Evolutionary conservation across 35 echinoderm and acorn worm species (phyloP).

Genomic region (Apostichopus parvimensis): DNA sequence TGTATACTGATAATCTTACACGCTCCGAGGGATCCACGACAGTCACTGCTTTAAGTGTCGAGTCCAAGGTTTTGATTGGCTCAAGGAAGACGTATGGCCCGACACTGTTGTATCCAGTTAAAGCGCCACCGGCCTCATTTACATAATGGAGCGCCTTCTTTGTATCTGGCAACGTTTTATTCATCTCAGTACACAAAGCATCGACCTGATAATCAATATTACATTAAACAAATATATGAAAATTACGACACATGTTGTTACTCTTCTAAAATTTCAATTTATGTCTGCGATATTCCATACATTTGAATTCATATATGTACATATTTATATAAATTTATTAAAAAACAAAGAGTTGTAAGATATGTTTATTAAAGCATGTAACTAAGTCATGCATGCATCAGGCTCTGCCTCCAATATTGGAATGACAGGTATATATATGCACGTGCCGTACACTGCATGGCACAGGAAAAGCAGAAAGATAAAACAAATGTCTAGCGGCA

Average conservation of each 20-base stretch:
- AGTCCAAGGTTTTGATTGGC: constrained; percentile 1
- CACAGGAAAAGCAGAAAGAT: too few species aligned
- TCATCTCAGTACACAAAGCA: background rate
- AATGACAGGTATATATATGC: too few species aligned
- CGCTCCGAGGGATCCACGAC: constrained; percentile 35
- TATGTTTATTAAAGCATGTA: too few species aligned
- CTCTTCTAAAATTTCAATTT: too few species aligned
- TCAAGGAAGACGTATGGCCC: constrained; percentile 29
- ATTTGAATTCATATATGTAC: background rate
- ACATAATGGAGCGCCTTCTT: constrained; percentile 36
- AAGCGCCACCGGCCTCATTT: constrained; percentile 12
- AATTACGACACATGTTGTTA: too few species aligned
- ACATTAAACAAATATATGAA: background rate
- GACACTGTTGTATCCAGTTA: background rate
- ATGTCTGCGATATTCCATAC: too few species aligned
- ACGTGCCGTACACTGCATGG: too few species aligned
- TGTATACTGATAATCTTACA: background rate
- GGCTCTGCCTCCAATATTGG: too few species aligned
- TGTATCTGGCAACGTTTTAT: background rate
- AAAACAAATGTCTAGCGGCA: too few species aligned
- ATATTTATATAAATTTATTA: background rate
- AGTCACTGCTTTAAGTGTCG: constrained; percentile 8
- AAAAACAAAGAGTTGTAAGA: background rate
- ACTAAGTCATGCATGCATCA: too few species aligned
- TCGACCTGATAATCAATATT: background rate